phyloP scores from a whole-genome alignment of 2,113 vertebrate genomes.

The Misgurnus mizolepis region DNA sequence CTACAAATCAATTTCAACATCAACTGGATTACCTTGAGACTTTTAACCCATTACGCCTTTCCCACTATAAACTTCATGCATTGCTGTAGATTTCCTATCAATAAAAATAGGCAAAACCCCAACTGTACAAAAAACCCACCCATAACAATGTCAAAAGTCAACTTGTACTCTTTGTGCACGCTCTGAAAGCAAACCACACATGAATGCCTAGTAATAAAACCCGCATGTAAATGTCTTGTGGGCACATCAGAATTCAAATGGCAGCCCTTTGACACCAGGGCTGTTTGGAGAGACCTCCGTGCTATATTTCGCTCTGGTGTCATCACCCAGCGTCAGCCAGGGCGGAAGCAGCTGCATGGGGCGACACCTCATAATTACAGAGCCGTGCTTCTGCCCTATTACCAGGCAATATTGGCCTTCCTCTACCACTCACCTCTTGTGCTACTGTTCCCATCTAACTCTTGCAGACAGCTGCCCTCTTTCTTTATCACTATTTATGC shows the following conservation, averaged over 20 bases:
- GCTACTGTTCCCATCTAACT: slow-evolving; percentile 10
- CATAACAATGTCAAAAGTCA: neutral
- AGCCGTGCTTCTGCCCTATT: slow-evolving; percentile 64
- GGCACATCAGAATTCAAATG: slow-evolving; percentile 56
- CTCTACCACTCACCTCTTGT: slow-evolving; percentile 47
- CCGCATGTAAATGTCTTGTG: slow-evolving; percentile 34
- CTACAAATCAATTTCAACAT: neutral
- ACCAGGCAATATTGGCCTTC: slow-evolving; percentile 65
- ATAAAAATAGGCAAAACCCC: neutral
- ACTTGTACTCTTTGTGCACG: neutral
- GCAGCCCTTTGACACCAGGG: slow-evolving; percentile 55
- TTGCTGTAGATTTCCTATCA: neutral
- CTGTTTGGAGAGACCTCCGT: slow-evolving; percentile 56
- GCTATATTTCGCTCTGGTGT: slow-evolving; percentile 48
- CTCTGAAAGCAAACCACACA: neutral
- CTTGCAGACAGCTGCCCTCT: slow-evolving; percentile 24
- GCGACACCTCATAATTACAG: slow-evolving; percentile 66
- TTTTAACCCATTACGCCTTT: too few relatives aligned
- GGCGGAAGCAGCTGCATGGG: slow-evolving; percentile 65
- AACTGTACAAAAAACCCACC: neutral
- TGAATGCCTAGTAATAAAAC: slow-evolving; percentile 3
- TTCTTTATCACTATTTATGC: slow-evolving; percentile 12
- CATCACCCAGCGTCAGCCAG: slow-evolving; percentile 57
- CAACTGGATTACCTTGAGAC: neutral
- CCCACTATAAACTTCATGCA: too few relatives aligned